Evolutionary conservation across 2,113 vertebrate species (phyloP), one percentile per base, ranked within the genome.

Genomic region (Grus americana): DNA sequence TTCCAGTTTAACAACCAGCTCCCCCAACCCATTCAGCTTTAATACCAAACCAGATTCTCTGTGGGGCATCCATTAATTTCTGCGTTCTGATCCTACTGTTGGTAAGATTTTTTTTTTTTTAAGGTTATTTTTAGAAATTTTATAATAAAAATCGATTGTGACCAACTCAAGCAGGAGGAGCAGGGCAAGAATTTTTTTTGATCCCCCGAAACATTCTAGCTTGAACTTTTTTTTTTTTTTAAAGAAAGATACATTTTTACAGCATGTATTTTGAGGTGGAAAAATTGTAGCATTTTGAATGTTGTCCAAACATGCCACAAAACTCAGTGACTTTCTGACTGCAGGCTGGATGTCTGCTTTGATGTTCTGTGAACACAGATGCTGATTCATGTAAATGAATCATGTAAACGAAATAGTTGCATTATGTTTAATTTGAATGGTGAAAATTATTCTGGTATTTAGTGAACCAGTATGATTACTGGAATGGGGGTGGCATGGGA

Each of bases 51-150:
- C 2, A 9, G 8, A 26, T 59, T 79, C 11, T 67, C 20, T 68
- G 34, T 32, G 26, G 17, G 46, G 6, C 29, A 52, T 52, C 47
- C 42, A 59, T 32, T 6, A 30, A 1, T 63, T 67, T 46, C 59
- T 62, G 3, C 0, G 0, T 78, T 79, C 40, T 90, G 52, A 79
- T 12, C 4, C 9, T 57, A 5, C 19, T 26, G 2, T 54, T 68
- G 15, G 3, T 61, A 26, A 15, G 13, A 22, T 66, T 18, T 72
- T 44, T 40, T 72, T 44, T 40, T 57, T 63, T 52, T 47, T 19
- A 55, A 24, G 24, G 3, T 57, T 61, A 24, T 34, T 73, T 3
- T 66, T 88, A n/a, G n/a, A 71, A 54, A 42, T 68, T 52, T 76
- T 40, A 1, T 34, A 27, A 40, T 73, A 70, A 57, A 85, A 79